Conservation (phyloP, 2,113 vertebrate species). For the Anhinga anhinga region DNA sequence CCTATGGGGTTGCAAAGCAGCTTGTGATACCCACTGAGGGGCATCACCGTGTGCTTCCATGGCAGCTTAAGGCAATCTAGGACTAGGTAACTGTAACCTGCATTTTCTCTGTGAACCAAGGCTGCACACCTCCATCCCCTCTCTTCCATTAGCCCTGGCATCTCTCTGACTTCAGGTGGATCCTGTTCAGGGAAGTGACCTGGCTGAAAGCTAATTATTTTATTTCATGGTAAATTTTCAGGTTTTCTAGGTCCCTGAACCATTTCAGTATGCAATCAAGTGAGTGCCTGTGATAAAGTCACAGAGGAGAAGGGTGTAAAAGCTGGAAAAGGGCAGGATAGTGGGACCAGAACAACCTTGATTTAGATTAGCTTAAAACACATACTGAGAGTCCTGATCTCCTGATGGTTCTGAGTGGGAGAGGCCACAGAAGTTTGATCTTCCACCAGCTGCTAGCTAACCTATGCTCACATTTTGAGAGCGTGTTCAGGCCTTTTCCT, state of each 20-base stretch:
- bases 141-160: background rate
- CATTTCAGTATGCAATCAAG: background rate
- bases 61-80: background rate
- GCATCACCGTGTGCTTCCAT: background rate
- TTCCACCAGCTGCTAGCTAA: background rate
- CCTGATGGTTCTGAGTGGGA: background rate
- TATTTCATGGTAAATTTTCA: conserved; percentile 22
- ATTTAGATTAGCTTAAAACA: background rate
- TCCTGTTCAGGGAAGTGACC: background rate
- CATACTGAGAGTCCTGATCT: background rate
- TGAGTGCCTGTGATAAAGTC: background rate
- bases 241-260: background rate
- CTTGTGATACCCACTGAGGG: background rate
- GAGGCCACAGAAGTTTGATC: background rate
- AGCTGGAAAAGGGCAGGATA: background rate
- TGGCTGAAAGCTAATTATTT: conserved; percentile 16
- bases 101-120: background rate
- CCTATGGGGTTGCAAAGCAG: background rate
- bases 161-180: background rate
- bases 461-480: background rate
- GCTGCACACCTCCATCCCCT: background rate
- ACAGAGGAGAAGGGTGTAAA: background rate
- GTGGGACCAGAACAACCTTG: background rate
- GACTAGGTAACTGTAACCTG: background rate
- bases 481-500: background rate